Percentiles rank a stretch among this genome's conserved stretches.
Conservation (phyloP, 2,113 vertebrate genomes). For the Amazona vittata region DNA sequence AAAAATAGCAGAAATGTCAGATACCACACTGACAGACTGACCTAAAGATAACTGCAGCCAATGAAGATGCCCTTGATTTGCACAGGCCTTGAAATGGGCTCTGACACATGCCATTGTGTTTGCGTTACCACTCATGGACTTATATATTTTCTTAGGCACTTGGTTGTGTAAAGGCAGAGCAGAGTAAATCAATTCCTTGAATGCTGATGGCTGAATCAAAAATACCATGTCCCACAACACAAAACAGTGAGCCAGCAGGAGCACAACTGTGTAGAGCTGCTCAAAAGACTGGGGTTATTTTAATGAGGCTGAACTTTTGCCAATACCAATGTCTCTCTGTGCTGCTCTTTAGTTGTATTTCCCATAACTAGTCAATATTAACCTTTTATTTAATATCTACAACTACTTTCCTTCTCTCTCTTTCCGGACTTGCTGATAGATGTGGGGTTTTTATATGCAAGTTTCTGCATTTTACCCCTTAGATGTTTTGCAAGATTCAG, state of each 20-base stretch:
- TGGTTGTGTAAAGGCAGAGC: background rate
- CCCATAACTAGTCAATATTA: background rate
- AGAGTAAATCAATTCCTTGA: background rate
- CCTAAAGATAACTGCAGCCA: background rate
- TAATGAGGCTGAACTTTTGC: background rate
- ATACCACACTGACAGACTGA: background rate
- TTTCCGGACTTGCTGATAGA: background rate
- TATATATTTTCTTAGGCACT: background rate
- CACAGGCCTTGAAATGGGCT: background rate
- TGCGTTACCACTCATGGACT: background rate
- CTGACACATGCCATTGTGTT: background rate
- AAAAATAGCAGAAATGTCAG: background rate
- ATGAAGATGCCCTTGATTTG: background rate
- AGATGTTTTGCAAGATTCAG: background rate
- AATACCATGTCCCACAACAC: accelerated
- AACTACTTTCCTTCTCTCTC: background rate
- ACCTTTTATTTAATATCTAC: background rate
- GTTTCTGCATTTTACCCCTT: background rate
- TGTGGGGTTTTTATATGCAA: background rate
- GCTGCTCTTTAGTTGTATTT: background rate
- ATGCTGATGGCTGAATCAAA: background rate
- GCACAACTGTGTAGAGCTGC: background rate
- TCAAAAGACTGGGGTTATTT: background rate
- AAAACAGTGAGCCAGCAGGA: background rate
- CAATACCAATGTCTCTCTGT: background rate